A percentile compares a stretch with the other conserved stretches of the same genome.
Evolutionary conservation across 1,140 invertebrate genomes (phyloP).

Genomic region (Bombyx mandarina): DNA sequence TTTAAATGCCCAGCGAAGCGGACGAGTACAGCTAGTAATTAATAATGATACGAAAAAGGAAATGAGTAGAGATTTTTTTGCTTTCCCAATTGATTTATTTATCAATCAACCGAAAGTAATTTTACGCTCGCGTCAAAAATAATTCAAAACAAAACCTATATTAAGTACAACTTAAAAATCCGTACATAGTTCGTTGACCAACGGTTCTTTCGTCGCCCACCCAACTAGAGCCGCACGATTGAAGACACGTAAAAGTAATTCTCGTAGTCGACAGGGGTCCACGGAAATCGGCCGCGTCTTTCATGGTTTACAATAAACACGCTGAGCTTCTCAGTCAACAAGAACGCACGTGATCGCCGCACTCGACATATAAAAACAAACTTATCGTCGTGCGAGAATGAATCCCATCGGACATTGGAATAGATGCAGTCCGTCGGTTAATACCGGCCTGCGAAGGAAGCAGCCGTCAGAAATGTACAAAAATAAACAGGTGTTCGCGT

Average conservation of each 20-base stretch:
- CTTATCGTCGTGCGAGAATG: conserved; percentile 23
- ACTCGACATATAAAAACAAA: conserved; percentile 63
- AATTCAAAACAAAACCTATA: conserved; percentile 3
- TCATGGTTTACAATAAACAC: conserved; percentile 42
- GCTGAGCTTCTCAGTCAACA: conserved; percentile 49
- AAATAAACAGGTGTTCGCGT: too few species aligned
- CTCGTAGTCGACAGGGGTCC: conserved; percentile 13
- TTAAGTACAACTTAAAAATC: conserved; percentile 12
- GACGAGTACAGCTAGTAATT: too few species aligned
- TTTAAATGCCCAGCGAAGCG: too few species aligned
- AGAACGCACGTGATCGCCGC: conserved; percentile 39
- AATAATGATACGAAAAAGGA: too few species aligned
- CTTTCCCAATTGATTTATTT: too few species aligned
- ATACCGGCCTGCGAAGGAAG: background rate
- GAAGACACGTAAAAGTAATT: conserved; percentile 3
- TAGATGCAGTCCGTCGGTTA: background rate
- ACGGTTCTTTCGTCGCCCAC: conserved; percentile 12
- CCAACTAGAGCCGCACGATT: conserved; percentile 13
- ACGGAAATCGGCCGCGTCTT: conserved; percentile 26
- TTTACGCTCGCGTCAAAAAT: background rate
- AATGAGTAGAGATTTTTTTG: too few species aligned
- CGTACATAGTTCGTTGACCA: conserved; percentile 35
- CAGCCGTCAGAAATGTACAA: background rate
- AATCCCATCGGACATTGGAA: conserved; percentile 27
- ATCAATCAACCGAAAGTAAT: too few species aligned